Evolutionary conservation across 2,113 vertebrate genomes (phyloP), one percentile per base, ranked within the genome.

Genomic region (Alaudala cheleensis): DNA sequence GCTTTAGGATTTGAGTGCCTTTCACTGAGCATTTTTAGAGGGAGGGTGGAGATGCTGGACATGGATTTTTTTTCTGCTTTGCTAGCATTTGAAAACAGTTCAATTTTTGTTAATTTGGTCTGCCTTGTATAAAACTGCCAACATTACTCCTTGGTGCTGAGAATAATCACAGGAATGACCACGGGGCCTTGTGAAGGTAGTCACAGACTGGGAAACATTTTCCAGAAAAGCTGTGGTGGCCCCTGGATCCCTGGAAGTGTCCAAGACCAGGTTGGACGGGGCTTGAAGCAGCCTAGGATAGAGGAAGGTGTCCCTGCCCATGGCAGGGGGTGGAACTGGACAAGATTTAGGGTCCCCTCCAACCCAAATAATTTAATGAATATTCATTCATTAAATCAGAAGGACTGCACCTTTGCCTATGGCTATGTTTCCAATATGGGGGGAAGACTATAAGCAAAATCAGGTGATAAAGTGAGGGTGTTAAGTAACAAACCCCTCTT

Each of bases 241-340:
- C 34, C 11, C 16, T 37, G 11, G 33, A 60, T 47, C 20, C 13
- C 17, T 54, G 22, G 29, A 34, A 62, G 14, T 31, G 14, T 34
- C 7, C 54, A 61, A 5, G 8, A 18, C 12, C 47, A 56, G n/a
- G 25, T 0, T 61, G 70, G 61, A 31, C 0, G 0, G n/a, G 29
- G 47, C 5, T 61, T 61, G 40, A 47, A 47, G 10, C 5, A 61
- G 1, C 17, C 17, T 76, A 29, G 47, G 2, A 1, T 2, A 8
- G 40, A 49, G 47, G 34, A 28, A 69, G 8, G 4, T 76, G 54
- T 31, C n/a, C n/a, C 29, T 74, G 17, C 14, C 15, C 29, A 40
- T 40, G 53, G 14, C 70, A 82, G 9, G 11, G 39, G 5, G 5
- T 40, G 13, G 13, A 25, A 56, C 17, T 7, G 5, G 13, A 49